Percentiles rank a stretch among this genome's conserved stretches.
These are phyloP conservation scores for Falco biarmicus DNA, from an alignment of 2,797 vertebrate genomes.

Conservation along the genomic window DNA sequence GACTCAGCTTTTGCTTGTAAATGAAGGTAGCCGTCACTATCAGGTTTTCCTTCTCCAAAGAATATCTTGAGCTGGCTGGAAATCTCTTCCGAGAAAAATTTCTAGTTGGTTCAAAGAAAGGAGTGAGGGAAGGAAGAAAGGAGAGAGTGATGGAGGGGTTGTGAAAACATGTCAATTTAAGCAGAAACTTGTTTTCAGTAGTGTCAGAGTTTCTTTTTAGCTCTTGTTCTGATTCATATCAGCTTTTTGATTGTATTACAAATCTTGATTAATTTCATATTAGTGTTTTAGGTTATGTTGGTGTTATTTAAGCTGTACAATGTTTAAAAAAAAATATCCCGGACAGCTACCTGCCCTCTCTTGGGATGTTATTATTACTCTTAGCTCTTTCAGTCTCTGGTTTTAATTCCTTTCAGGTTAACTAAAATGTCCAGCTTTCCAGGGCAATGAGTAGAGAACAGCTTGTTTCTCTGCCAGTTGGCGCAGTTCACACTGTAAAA, in stretches of 20 bases:
- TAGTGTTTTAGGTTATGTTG: conserved; percentile 1
- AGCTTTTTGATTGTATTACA: conserved; percentile 38
- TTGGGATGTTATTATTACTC: neutral
- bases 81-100: neutral
- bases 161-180: conserved; percentile 56
- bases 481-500: neutral
- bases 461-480: neutral
- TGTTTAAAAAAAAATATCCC: neutral
- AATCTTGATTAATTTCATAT: conserved; percentile 37
- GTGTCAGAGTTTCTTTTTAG: conserved; percentile 18
- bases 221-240: conserved; percentile 58
- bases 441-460: neutral
- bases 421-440: neutral
- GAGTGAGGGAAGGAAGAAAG: neutral
- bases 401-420: conserved; percentile 15
- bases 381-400: neutral
- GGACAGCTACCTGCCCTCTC: conserved; percentile 11
- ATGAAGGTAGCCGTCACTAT: neutral
- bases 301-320: conserved; percentile 35
- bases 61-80: neutral
- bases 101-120: neutral
- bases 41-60: neutral
- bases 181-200: conserved; percentile 30
- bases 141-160: neutral
- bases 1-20: neutral